Percentiles rank a stretch among this genome's conserved stretches.
Evolutionary conservation across 2,113 vertebrate genomes (phyloP).

Genomic region (Muntiacus muntjak): DNA sequence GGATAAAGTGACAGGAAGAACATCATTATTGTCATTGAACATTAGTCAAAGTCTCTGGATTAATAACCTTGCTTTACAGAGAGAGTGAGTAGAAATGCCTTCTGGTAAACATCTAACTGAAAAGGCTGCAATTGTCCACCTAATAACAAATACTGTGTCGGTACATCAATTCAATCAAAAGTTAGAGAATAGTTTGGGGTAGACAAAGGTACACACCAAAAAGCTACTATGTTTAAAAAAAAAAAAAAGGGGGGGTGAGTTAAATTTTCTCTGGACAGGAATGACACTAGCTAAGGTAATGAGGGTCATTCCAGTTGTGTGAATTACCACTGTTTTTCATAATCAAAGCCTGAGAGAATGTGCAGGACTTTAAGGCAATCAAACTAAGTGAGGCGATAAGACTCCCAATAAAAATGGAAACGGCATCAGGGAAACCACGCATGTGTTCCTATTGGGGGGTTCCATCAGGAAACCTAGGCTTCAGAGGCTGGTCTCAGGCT

Average conservation of each 20-base stretch:
- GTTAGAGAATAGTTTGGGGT: background rate
- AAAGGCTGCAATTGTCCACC: background rate
- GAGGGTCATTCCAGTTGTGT: background rate
- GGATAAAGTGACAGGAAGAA: background rate
- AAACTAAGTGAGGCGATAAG: background rate
- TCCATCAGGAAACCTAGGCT: background rate
- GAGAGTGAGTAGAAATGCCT: background rate
- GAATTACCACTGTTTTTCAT: background rate
- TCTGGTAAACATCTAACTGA: background rate
- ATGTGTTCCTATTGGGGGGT: rapidly evolving
- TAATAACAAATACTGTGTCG: background rate
- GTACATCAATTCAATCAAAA: background rate
- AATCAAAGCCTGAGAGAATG: background rate
- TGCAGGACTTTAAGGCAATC: background rate
- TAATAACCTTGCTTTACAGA: background rate
- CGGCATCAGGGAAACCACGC: background rate
- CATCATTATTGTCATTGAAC: background rate
- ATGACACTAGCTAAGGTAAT: background rate
- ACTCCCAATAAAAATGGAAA: background rate
- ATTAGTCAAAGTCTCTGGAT: background rate
- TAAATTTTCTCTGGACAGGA: background rate
- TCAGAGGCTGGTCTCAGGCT: background rate
- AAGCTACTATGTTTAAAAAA: background rate
- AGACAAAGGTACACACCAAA: background rate
- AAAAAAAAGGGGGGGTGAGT: background rate